Base-by-base conservation (phyloP, 2,797 vertebrate species). In the Cyprinella venusta region DNA sequence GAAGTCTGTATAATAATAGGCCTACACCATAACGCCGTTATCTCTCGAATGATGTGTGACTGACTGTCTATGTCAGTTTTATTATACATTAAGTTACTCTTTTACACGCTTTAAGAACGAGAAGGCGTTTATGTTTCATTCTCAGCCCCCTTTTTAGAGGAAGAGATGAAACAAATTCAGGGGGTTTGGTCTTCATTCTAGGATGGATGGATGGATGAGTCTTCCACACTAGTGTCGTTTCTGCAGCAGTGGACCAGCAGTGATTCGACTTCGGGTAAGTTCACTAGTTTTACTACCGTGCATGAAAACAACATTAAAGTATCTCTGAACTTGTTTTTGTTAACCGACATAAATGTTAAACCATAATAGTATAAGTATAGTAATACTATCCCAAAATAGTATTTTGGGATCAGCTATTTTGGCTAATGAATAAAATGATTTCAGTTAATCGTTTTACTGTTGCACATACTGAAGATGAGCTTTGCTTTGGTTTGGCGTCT, bases 181-280 rank as follows among this genome's bases (percentile, higher is more conserved):
- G 21, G 56, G 69, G 80, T 26, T 64, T 81, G 80, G 80, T 75
- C 59, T 81, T 74, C n/a, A 50, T 59, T 9, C 59, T 5, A 45
- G 42, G 42, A 74, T 65, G 70, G 70, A 81, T 81, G 80, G 33
- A 65, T 24, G 74, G 33, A 65, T 24, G 74, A 52, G 30, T 72
- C 50, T 33, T 16, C 0, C 19, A 64, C 26, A 63, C 26, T 8
- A 52, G 15, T 19, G 40, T 64, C 30, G 30, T 33, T 74, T 61
- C 56, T 64, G 42, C 30, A 52, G 40, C 56, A 24, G 26, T 61
- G 36, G 65, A 59, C 38, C 33, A 30, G 45, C 38, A 33, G 24
- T 42, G 33, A 26, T 30, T 65, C 69, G 33, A 50, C 16, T 6
- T 52, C 16, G 61, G 80, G 80, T 81, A 18, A 81, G 80, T 81